Base-by-base conservation (phyloP, 2,113 vertebrate species). In the Rafetus swinhoei region DNA sequence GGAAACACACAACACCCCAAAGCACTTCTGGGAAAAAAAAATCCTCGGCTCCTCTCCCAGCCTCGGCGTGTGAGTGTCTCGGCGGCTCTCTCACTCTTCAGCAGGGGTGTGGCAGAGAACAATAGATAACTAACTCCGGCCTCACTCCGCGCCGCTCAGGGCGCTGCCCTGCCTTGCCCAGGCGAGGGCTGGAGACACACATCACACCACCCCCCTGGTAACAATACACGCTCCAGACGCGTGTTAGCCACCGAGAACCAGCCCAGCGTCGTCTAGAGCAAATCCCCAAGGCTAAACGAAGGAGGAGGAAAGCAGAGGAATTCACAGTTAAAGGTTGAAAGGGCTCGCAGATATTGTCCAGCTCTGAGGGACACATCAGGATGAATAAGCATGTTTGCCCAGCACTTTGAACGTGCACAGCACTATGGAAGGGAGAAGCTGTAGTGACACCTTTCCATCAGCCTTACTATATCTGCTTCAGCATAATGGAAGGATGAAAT, bases 1-100 rank as follows among this genome's bases (percentile, higher is more conserved):
- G 97, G 97, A 98, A 98, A 95, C 97, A 91, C 97, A 84, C 96
- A 84, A 22, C 94, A 53, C 87, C 45, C 96, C 92, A 90, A 35
- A 97, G 95, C 95, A 96, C 96, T 94, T 88, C 95, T 88, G 97
- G 96, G 96, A 96, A 96, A 96, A 93, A 35, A 11, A 32, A 62
- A 25, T 52, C 77, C 84, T 53, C 62, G 72, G 54, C 59, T 76
- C 79, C 65, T 76, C 65, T 60, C 89, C 62, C 60, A 27, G 54
- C 56, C 89, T 59, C 11, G 55, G n/a, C 3, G 52, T 56, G 82
- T 72, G 60, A 85, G 65, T 79, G 9, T 65, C 60, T 65, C 2
- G 6, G 29, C 52, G 52, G 18, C 21, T 4, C 57, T 79, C 60
- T 7, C 92, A 89, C 92, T 93, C 93, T 92, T 89, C 92, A 94